phyloP scores from a whole-genome alignment of 1,140 invertebrate species.

The Melipona quadrifasciata region DNA sequence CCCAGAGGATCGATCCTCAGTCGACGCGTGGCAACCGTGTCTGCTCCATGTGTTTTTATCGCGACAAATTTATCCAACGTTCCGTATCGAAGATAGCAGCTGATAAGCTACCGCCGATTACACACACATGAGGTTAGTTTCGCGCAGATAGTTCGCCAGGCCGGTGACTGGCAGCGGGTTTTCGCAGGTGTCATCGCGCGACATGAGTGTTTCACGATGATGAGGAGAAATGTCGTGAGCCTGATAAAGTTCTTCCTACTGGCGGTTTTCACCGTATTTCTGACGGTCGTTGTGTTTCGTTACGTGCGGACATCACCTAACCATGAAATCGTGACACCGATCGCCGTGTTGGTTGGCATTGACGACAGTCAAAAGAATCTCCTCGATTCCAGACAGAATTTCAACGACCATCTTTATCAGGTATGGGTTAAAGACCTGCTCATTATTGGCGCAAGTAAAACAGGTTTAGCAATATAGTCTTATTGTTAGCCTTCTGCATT shows the following conservation, averaged over 20 bases:
- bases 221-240: conserved; percentile 81
- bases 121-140: conserved; percentile 42
- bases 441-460: conserved; percentile 39
- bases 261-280: conserved; percentile 78
- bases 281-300: conserved; percentile 79
- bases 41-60: conserved; percentile 13
- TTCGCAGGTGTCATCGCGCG: conserved; percentile 16
- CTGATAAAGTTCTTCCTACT: conserved; percentile 78
- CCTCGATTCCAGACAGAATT: conserved; percentile 2
- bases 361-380: conserved; percentile 14
- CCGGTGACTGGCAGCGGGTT: conserved; percentile 6
- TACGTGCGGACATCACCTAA: conserved; percentile 71
- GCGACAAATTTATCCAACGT: not conserved
- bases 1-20: conserved; percentile 32
- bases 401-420: conserved; percentile 49
- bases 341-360: conserved; percentile 26
- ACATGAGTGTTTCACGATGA: conserved; percentile 68
- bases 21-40: conserved; percentile 46
- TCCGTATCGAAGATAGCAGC: conserved; percentile 8
- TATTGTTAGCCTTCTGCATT: conserved; percentile 48
- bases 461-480: conserved; percentile 30
- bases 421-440: conserved; percentile 45
- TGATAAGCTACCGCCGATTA: conserved; percentile 7
- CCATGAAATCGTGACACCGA: conserved; percentile 45
- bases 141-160: conserved; percentile 4